Evolutionary conservation across 30 jellyfish, hydroid and myxozoan species (phyloP), one percentile per base, ranked within the genome.

Genomic region (Aurelia coerulea): DNA sequence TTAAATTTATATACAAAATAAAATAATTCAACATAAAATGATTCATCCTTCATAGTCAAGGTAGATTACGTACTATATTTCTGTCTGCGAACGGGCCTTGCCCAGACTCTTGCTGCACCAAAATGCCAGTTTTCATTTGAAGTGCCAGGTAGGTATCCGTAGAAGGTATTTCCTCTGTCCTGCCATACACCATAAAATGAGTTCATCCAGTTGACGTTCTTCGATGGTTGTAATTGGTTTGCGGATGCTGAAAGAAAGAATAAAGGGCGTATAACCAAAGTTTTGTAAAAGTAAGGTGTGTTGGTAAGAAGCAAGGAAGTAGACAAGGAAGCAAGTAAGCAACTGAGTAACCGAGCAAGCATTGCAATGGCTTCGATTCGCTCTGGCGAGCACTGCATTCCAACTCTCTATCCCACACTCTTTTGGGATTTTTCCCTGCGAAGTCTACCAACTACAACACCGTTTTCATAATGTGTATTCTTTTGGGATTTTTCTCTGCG

Each of bases 91-190:
- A 92, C 85, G 4, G 98, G 97, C 79, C 35, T 74, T 31, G 95
- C 67, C 96, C 97, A 92, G 7, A 92, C 73, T 18, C 97, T 51
- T 19, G 98, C 91, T 7, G 98, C 97, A 34, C 98, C 98, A 69
- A 77, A 92, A 58, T 92, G 98, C 95, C 95, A 92, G 16, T 79
- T 90, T 5, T 79, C 89, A 68, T 92, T 97, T 14, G 41, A 52
- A 7, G 87, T 88, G 17, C 68, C 95, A 5, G 97, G 91, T 29
- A 92, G 51, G 68, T 86, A 87, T 14, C 95, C 98, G 17, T 80
- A 56, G 75, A 87, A 86, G 10, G n/a, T 32, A 70, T 58, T 66
- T n/a, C 88, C 85, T 14, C 62, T 84, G 65, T 86, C 98, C 62
- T 88, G 66, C 95, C 96, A 92, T 42, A 74, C 39, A 14, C 98